phyloP scores from a whole-genome alignment of 2,888 invertebrate genomes.

The Leptopilina drosophilae region DNA sequence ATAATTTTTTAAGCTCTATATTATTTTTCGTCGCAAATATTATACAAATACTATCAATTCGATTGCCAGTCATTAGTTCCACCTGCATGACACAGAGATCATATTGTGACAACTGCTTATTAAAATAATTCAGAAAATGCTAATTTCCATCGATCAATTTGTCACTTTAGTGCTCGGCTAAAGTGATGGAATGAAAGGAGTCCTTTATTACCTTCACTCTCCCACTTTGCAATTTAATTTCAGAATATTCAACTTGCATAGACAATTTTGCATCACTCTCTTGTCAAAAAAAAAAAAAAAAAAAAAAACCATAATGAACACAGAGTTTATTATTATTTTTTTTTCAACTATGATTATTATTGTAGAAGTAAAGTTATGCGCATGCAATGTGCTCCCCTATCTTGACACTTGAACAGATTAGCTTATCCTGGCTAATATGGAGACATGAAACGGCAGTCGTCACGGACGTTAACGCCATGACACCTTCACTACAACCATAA shows the following conservation, averaged over 20 bases:
- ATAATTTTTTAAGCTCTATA: too few relatives aligned
- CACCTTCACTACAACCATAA: constrained; percentile 37
- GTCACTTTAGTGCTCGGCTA: neutral
- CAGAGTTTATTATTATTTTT: constrained; percentile 17
- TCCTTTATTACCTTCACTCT: neutral
- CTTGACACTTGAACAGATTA: constrained; percentile 24
- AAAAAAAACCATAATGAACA: neutral
- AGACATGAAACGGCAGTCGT: constrained; percentile 35
- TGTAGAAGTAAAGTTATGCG: constrained; percentile 10
- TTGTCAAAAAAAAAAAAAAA: neutral
- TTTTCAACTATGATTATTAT: neutral
- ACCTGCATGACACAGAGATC: neutral
- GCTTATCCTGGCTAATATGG: constrained; percentile 24
- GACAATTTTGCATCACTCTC: neutral
- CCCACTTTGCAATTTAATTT: constrained; percentile 4
- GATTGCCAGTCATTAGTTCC: neutral
- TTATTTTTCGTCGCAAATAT: too few relatives aligned
- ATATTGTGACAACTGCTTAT: constrained; percentile 1
- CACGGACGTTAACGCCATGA: constrained; percentile 34
- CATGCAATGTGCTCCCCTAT: constrained; percentile 22
- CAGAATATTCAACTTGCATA: neutral
- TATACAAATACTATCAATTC: neutral
- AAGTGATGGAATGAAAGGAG: neutral
- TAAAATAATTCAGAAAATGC: neutral
- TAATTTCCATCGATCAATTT: constrained; percentile 2